Conservation (phyloP, 2,888 invertebrate species). For the Limnephilus lunatus region DNA sequence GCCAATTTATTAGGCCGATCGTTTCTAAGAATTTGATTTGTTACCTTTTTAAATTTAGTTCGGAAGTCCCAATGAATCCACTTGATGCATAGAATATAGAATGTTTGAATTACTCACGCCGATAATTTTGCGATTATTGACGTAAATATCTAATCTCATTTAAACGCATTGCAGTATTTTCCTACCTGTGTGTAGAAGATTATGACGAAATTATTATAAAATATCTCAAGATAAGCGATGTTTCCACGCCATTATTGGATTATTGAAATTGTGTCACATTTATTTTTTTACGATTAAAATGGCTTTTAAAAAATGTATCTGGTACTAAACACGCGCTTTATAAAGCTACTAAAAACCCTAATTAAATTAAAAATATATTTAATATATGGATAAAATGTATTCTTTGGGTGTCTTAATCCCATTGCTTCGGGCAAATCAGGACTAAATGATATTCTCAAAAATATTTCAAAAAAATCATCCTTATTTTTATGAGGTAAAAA, state of each 20-base stretch:
- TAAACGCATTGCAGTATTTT: neutral
- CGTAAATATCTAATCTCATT: neutral
- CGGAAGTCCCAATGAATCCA: too few species aligned
- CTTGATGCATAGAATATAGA: neutral
- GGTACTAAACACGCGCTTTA: neutral
- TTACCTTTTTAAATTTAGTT: too few species aligned
- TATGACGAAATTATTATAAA: neutral
- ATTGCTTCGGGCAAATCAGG: too few species aligned
- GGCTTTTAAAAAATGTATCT: too few species aligned
- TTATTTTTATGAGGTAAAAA: too few species aligned
- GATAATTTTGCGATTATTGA: neutral
- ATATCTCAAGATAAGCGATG: neutral
- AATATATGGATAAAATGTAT: too few species aligned
- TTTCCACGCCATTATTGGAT: neutral
- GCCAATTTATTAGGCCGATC: too few species aligned
- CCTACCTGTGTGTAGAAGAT: neutral
- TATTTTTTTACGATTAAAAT: neutral
- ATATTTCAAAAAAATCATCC: too few species aligned
- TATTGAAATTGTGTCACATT: neutral
- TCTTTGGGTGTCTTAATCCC: too few species aligned
- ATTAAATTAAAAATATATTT: too few species aligned
- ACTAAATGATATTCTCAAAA: too few species aligned
- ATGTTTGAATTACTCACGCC: neutral
- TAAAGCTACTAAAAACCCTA: neutral
- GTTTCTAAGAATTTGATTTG: too few species aligned